phyloP scores from a whole-genome alignment of 2,797 vertebrate species.

The Peromyscus melanophrys region DNA sequence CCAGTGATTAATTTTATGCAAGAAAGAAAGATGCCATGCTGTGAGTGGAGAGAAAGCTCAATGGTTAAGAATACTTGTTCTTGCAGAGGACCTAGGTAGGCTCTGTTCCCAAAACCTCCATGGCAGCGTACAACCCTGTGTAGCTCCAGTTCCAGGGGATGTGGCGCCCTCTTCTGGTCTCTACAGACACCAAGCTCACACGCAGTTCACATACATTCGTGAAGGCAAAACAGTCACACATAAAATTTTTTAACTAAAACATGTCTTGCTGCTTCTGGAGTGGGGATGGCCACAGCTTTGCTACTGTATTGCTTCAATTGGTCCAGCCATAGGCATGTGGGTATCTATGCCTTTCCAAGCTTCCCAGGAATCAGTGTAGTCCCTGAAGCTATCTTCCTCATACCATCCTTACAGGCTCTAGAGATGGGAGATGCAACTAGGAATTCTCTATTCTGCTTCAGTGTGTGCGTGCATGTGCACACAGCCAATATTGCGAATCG shows the following conservation, averaged over 20 bases:
- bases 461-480: fast-evolving
- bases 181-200: not conserved
- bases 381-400: not conserved
- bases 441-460: not conserved
- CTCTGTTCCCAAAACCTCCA: not conserved
- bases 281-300: fast-evolving
- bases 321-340: not conserved
- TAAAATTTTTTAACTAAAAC: not conserved
- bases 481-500: not conserved
- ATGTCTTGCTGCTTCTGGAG: fast-evolving
- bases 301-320: not conserved
- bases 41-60: not conserved
- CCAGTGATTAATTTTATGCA: not conserved
- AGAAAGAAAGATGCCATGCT: not conserved
- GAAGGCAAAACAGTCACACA: not conserved
- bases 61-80: not conserved
- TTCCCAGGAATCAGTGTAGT: not conserved
- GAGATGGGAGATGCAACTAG: not conserved
- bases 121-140: not conserved
- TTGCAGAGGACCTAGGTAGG: not conserved
- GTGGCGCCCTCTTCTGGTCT: not conserved
- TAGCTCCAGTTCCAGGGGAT: not conserved
- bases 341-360: not conserved
- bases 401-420: not conserved
- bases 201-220: not conserved